Conservation (phyloP, 2,797 vertebrate species). For the Borostomias antarcticus region DNA sequence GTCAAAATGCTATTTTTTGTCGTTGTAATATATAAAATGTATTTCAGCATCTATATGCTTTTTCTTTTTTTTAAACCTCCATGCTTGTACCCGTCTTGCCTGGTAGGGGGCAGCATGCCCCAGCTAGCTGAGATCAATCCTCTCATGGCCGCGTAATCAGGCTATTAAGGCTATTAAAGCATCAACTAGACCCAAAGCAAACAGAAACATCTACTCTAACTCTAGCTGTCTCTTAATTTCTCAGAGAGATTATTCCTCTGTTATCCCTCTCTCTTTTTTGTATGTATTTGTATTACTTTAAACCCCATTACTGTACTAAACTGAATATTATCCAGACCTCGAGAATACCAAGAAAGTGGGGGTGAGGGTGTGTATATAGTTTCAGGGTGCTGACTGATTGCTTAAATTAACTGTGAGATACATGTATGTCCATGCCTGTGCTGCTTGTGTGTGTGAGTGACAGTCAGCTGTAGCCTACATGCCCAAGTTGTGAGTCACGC, state of each 20-base stretch:
- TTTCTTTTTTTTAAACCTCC: no score
- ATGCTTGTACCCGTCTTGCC: no score
- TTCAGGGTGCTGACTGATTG: no score
- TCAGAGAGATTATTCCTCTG: slow-evolving; percentile 36
- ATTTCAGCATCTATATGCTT: no score
- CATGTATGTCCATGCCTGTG: neutral
- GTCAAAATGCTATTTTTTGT: no score
- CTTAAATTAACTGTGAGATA: neutral
- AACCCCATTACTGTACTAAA: no score
- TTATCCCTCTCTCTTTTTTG: neutral
- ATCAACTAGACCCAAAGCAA: slow-evolving; percentile 55
- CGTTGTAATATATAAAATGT: no score
- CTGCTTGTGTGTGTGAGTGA: neutral
- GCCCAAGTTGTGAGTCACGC: slow-evolving; percentile 58
- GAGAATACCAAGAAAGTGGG: no score
- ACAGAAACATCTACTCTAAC: slow-evolving; percentile 33
- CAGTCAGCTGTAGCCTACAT: slow-evolving; percentile 36
- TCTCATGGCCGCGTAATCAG: slow-evolving; percentile 50
- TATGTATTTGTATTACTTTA: neutral
- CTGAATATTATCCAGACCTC: no score
- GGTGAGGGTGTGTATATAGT: no score
- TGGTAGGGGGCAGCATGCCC: slow-evolving; percentile 41
- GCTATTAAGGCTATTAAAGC: slow-evolving; percentile 55
- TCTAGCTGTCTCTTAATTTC: slow-evolving; percentile 47
- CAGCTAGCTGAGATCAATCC: slow-evolving; percentile 14